Base-by-base conservation (phyloP, 2,888 invertebrate species). In the Brachyptera putata region DNA sequence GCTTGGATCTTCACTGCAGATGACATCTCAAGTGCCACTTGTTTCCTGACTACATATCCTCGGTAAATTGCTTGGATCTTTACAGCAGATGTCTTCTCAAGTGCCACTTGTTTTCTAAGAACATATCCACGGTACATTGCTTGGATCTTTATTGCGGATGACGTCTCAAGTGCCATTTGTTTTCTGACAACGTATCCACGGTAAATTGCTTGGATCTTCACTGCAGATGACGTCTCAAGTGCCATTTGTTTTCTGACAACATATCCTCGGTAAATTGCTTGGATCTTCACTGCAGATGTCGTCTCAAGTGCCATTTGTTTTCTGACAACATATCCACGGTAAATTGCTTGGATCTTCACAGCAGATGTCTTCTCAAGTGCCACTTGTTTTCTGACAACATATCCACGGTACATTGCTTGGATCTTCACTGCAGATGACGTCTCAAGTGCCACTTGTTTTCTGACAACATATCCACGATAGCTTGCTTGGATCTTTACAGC, bases 11-110 rank as follows among this genome's bases (percentile, higher is more conserved):
- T 14, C 13, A 13, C 53, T 22, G 56, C 37, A 14, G 48, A 34
- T 16, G 1, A 14, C 18, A 43, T 21, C 24, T 68, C 49, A 62
- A 61, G 7, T 36, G 56, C 24, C 63, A 64, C 7, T 30, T 30
- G 7, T 7, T 30, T 30, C 5, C 30, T 5, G 30, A 11, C 30
- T 7, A 7, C 11, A 30, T 30, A 14, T 7, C 21, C 3, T n/a
- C 49, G 16, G 22, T 49, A 49, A 5, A 4, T 49, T 14, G 25
- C 22, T 22, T 49, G 49, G 16, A 49, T 49, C 25, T 49, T 49
- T 16, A 49, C 22, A 25, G 49, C 37, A 5, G 30, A 30, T 30
- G 5, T 30, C 5, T 30, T 30, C 11, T 30, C 11, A 7, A 7
- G 30, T 30, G 11, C 7, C 11, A 30, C 7, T 30, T 30, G 7